Evolutionary conservation across 2,888 invertebrate species (phyloP).

Genomic region (Philereme transversata): DNA sequence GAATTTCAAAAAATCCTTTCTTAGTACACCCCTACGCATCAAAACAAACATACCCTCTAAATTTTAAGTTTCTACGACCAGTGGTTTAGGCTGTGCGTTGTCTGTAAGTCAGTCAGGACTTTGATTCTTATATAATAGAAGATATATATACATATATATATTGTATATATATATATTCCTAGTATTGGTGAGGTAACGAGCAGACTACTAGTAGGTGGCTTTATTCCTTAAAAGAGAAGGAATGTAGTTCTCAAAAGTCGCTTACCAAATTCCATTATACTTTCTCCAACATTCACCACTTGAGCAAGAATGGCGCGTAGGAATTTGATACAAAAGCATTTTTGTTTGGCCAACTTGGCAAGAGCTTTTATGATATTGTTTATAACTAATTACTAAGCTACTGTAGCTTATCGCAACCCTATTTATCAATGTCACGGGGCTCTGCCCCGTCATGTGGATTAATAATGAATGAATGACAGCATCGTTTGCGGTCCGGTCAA

Average conservation of each 20-base stretch:
- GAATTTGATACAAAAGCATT: conserved; percentile 14
- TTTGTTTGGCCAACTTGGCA: conserved; percentile 5
- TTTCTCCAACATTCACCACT: conserved; percentile 21
- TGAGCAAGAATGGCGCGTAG: conserved; percentile 9
- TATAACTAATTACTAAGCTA: conserved; percentile 12
- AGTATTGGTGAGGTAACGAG: too few relatives aligned
- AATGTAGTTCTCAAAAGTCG: conserved; percentile 18
- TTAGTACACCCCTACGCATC: too few relatives aligned
- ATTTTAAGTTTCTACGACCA: too few relatives aligned
- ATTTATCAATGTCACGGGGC: conserved; percentile 28
- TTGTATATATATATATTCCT: too few relatives aligned
- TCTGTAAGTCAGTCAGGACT: too few relatives aligned
- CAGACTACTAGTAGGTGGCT: too few relatives aligned
- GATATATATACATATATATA: too few relatives aligned
- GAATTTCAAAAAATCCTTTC: too few relatives aligned
- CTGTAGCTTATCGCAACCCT: conserved; percentile 16
- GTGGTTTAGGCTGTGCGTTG: too few relatives aligned
- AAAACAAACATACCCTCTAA: too few relatives aligned
- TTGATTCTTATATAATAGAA: too few relatives aligned
- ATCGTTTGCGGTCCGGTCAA: conserved; percentile 32
- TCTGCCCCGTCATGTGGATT: conserved; percentile 27
- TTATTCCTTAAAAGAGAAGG: conserved; percentile 10
- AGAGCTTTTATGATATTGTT: conserved; percentile 16
- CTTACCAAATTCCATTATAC: conserved; percentile 25
- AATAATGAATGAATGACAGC: conserved; percentile 40